Base-by-base conservation (phyloP, 2,888 invertebrate genomes). In the Ichneumoninae sp. region DNA sequence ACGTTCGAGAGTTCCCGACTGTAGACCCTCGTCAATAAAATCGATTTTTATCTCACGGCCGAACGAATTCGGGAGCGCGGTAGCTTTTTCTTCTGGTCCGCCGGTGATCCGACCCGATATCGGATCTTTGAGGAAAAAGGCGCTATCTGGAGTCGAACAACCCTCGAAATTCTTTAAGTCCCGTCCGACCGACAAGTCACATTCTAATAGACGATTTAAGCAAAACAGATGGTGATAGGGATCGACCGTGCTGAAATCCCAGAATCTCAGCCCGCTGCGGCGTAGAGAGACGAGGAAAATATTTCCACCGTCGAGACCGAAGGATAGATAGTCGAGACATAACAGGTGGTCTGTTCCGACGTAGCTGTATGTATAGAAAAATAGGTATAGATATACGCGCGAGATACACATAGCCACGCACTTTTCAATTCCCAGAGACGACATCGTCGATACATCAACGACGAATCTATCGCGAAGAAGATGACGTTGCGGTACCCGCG, bases 131-230 rank as follows among this genome's bases (percentile, higher is more conserved):
- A 8, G 65, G 30, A 19, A 75, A 69, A 36, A 68, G 36, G 40
- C 65, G 30, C 47, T 33, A 40, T 26, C 22, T 10, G n/a, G 30
- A 16, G 30, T n/a, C 4, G 30, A 62, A 62, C 33, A 33, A 62
- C 33, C 30, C 60, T 62, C n/a, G 60, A 30, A 44, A 62, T 62
- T 62, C 60, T 68, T 71, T 3, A 60, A 10, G 69, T 60, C 57
- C 68, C 36, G n/a, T 30, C 52, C 57, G 71, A 76, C 33, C 30
- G 74, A 54, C 71, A 36, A 36, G 50, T 54, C 36, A 84, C 76
- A 75, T 76, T 62, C 74, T 80, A 83, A 86, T 79, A 81, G 78
- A 70, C 65, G 62, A 84, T 83, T 84, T 86, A 84, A 68, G 71
- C 71, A 71, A 84, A 86, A 78, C n/a, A 84, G 77, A 60, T 33